Evolutionary conservation across 2,113 vertebrate genomes (phyloP).

Genomic region (Sebastes fasciatus): DNA sequence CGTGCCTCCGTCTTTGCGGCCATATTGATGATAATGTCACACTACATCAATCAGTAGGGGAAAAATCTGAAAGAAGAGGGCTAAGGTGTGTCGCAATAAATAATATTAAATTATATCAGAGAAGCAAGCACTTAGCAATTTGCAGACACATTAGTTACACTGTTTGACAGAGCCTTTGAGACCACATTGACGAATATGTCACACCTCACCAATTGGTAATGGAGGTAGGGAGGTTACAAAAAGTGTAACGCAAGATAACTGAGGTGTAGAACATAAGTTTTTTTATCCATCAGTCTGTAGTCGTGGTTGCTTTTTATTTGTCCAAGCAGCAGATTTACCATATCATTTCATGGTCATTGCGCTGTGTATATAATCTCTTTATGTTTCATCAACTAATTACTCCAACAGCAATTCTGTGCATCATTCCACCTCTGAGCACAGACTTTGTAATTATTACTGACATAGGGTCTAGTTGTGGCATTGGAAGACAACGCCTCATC

Average conservation of each 20-base stretch:
- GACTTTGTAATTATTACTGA: conserved; percentile 69
- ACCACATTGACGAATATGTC: conserved; percentile 61
- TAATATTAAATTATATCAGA: conserved; percentile 48
- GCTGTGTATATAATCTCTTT: conserved; percentile 52
- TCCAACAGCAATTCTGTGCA: conserved; percentile 56
- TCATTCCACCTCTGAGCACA: conserved; percentile 64
- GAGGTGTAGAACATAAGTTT: conserved; percentile 51
- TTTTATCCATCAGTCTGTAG: not conserved
- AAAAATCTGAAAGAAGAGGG: conserved; percentile 52
- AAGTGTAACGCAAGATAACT: conserved; percentile 47
- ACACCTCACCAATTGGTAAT: conserved; percentile 52
- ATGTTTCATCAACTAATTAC: conserved; percentile 72
- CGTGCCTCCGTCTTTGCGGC: conserved; percentile 28
- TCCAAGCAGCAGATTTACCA: conserved; percentile 35
- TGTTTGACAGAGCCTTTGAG: conserved; percentile 59
- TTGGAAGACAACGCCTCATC: conserved; percentile 49
- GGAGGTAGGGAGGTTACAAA: conserved; percentile 28
- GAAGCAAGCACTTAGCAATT: conserved; percentile 49
- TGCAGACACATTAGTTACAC: conserved; percentile 57
- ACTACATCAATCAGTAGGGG: conserved; percentile 59
- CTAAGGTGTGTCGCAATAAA: conserved; percentile 31
- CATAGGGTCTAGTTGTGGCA: conserved; percentile 55
- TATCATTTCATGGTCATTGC: conserved; percentile 62
- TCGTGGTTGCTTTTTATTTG: conserved; percentile 32
- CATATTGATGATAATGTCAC: conserved; percentile 68